phyloP scores from a whole-genome alignment of 2,113 vertebrate species.

The Gavia stellata region DNA sequence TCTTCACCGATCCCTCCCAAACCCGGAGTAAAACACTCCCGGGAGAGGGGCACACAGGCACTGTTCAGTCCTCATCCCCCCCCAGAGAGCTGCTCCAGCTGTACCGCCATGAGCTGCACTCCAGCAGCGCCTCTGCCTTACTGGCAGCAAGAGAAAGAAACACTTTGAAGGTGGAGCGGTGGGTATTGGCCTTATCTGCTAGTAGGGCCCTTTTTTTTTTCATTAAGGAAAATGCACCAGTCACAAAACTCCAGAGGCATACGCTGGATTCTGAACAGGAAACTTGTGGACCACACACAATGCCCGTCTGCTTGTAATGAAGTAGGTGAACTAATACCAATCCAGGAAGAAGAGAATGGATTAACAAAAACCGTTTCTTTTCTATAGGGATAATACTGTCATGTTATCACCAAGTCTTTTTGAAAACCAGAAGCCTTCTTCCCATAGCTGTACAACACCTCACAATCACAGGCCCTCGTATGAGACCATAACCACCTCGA shows the following conservation, averaged over 20 bases:
- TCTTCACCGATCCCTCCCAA: background rate
- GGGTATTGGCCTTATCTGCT: background rate
- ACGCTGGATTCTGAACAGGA: background rate
- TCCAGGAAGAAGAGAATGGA: background rate
- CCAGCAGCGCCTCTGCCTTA: background rate
- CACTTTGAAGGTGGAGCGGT: background rate
- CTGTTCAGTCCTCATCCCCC: background rate
- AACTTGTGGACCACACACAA: background rate
- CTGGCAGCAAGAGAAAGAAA: background rate
- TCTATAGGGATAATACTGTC: background rate
- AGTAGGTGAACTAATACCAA: too few species aligned
- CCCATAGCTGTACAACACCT: background rate
- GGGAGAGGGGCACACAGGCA: background rate
- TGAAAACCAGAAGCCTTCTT: background rate
- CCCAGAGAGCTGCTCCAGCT: background rate
- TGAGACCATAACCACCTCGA: background rate
- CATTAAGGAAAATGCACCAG: background rate
- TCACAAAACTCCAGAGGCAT: background rate
- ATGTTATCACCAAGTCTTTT: background rate
- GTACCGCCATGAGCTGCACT: background rate
- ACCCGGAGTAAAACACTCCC: background rate
- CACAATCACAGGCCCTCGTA: background rate
- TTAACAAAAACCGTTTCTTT: background rate
- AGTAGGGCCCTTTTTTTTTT: rapidly evolving
- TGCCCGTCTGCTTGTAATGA: background rate